phyloP scores from a whole-genome alignment of 2,113 vertebrate species.

The Callospermophilus lateralis region DNA sequence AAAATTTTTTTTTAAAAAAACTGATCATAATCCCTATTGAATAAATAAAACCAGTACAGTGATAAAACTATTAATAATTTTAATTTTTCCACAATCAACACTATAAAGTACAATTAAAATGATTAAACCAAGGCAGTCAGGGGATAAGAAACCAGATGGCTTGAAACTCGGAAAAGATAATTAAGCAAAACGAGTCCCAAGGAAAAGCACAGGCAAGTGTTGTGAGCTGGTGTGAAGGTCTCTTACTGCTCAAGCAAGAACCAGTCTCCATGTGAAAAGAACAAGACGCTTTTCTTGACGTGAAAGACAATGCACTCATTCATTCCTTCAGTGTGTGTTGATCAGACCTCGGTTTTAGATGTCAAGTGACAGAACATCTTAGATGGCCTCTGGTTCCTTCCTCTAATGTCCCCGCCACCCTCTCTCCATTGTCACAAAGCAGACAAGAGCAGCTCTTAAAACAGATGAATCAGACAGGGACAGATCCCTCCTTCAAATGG shows the following conservation, averaged over 20 bases:
- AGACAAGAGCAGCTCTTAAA: background rate
- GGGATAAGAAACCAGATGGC: background rate
- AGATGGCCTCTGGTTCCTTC: background rate
- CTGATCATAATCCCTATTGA: background rate
- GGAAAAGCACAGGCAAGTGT: background rate
- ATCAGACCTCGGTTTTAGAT: background rate
- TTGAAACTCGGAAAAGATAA: background rate
- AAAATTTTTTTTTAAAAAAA: no score
- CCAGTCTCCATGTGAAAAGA: background rate
- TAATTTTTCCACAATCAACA: background rate
- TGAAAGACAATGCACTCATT: background rate
- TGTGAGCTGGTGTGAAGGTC: background rate
- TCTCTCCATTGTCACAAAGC: background rate
- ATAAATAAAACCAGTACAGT: background rate
- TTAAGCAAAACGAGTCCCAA: background rate
- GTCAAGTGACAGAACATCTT: background rate
- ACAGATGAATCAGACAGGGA: background rate
- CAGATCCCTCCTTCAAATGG: background rate
- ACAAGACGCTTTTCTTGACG: background rate
- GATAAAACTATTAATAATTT: background rate
- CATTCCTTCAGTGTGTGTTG: background rate
- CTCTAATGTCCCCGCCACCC: background rate
- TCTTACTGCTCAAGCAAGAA: background rate
- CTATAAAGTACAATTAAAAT: background rate
- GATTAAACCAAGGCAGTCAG: background rate